Conservation (phyloP, 2,888 invertebrate genomes). For the Isotomurus palustris region DNA sequence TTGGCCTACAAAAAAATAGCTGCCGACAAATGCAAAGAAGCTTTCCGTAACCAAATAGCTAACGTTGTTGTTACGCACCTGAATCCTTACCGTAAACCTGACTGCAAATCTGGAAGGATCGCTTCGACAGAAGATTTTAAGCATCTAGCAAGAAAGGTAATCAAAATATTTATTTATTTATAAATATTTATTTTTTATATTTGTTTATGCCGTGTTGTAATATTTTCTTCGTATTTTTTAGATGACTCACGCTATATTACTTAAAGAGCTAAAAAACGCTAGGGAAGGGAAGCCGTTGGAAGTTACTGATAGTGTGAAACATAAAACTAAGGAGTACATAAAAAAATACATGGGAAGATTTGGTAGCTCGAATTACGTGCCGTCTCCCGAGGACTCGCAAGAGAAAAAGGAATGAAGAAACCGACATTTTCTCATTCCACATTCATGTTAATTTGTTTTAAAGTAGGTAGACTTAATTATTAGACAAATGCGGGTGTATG, state of each 20-base stretch:
- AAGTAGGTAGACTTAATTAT: too few species aligned
- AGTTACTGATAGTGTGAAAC: conserved; percentile 85
- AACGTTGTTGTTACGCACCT: conserved; percentile 79
- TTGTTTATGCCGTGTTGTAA: background rate
- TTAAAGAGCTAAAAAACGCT: conserved; percentile 90
- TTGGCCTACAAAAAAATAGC: conserved; percentile 22
- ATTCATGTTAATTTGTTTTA: too few species aligned
- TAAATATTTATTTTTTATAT: background rate
- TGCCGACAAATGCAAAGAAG: conserved; percentile 64
- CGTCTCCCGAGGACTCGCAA: conserved; percentile 57
- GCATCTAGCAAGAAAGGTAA: conserved; percentile 85
- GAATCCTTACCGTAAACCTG: conserved; percentile 79
- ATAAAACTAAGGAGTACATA: conserved; percentile 92
- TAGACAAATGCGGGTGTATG: background rate
- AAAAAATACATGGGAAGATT: conserved; percentile 94
- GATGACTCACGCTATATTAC: conserved; percentile 92
- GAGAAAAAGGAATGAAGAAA: background rate
- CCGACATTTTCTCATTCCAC: too few species aligned
- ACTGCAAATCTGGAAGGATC: conserved; percentile 79
- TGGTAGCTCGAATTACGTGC: conserved; percentile 66
- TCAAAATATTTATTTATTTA: background rate
- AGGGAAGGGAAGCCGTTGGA: conserved; percentile 77
- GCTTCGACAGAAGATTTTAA: conserved; percentile 88
- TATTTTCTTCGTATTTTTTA: conserved; percentile 52
- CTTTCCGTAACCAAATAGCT: conserved; percentile 67